These are phyloP conservation scores for Seira musarum DNA, from an alignment of 2,888 invertebrate species.

Conservation along the genomic window DNA sequence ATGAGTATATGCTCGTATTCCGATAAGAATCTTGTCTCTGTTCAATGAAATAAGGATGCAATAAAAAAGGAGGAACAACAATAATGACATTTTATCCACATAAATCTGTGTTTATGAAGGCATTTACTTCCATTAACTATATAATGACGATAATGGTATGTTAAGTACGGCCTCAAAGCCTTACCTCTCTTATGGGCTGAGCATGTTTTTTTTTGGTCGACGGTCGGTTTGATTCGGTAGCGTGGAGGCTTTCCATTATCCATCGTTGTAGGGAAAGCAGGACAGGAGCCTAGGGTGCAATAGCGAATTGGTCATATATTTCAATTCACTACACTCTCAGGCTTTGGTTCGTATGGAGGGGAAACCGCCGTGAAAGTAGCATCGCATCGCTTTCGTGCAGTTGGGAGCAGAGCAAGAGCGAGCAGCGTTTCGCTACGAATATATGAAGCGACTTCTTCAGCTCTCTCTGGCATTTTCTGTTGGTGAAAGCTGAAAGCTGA, in stretches of 20 bases:
- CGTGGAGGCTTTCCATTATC: background rate
- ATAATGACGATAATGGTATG: background rate
- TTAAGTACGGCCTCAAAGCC: background rate
- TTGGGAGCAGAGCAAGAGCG: no score
- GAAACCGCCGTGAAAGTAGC: background rate
- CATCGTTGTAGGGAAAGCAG: slow-evolving; percentile 23
- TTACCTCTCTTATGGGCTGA: background rate
- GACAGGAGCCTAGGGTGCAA: slow-evolving; percentile 55
- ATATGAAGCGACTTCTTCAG: background rate
- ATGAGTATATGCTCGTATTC: background rate
- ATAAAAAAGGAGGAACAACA: background rate
- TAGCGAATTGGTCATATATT: slow-evolving; percentile 40
- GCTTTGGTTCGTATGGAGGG: background rate
- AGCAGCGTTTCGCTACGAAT: slow-evolving; percentile 1
- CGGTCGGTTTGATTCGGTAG: background rate
- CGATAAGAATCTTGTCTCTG: background rate
- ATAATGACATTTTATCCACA: background rate
- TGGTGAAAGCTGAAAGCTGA: slow-evolving; percentile 13
- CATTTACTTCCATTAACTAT: background rate
- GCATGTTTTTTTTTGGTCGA: background rate
- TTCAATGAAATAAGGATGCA: background rate
- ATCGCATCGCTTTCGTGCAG: background rate
- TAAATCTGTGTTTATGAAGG: background rate
- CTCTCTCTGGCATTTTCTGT: slow-evolving; percentile 9
- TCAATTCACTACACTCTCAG: slow-evolving; percentile 39